phyloP scores from a whole-genome alignment of 2,797 vertebrate species.

The Sitta carolinensis region DNA sequence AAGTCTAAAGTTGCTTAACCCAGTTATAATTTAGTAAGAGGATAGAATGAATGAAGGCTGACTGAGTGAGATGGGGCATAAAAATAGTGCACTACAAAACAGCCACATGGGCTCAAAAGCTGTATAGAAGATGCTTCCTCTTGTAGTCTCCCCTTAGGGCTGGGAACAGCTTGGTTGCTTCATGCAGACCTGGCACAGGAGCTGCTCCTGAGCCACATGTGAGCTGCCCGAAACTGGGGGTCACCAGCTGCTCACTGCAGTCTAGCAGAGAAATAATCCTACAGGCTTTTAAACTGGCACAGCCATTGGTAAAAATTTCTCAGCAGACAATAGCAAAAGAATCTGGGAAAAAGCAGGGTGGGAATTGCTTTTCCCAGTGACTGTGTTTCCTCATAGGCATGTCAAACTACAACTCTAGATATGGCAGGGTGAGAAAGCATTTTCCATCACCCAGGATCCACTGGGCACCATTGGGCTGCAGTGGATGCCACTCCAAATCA shows the following conservation, averaged over 20 bases:
- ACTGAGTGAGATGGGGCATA: neutral
- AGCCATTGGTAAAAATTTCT: neutral
- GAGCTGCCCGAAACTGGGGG: neutral
- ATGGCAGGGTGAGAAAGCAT: neutral
- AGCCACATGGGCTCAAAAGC: neutral
- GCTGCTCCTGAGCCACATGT: accelerated
- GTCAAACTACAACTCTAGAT: neutral
- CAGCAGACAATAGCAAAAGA: neutral
- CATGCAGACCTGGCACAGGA: neutral
- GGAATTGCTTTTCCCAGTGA: neutral
- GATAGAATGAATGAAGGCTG: neutral
- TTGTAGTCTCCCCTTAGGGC: neutral
- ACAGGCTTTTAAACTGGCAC: neutral
- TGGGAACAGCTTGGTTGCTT: neutral
- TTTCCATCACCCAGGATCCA: neutral
- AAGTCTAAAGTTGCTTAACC: neutral
- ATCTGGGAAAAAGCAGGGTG: neutral
- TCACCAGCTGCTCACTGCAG: neutral
- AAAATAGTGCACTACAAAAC: neutral
- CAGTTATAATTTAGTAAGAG: neutral
- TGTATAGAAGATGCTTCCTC: neutral
- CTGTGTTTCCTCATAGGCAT: neutral
- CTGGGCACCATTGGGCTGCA: neutral
- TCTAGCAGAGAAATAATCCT: neutral
- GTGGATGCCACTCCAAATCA: neutral